A percentile compares a stretch with the other conserved stretches of the same genome.
Evolutionary conservation across 2,797 vertebrate species (phyloP).

Genomic region (Pseudocheirus occidentalis): DNA sequence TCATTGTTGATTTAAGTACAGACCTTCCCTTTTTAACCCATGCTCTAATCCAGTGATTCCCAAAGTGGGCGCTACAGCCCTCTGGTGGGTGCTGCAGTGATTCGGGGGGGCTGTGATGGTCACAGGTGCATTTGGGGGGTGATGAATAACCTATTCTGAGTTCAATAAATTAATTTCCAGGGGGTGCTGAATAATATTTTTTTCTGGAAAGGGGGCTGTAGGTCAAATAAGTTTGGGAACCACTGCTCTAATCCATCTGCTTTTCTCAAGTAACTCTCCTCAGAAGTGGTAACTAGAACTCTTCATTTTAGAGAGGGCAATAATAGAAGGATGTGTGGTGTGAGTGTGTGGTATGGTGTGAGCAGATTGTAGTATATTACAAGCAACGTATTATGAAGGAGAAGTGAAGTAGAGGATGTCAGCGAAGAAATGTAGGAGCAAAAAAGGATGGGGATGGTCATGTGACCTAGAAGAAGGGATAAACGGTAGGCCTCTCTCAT

Average conservation of each 20-base stretch:
- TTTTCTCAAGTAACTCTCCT: background rate
- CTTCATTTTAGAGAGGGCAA: background rate
- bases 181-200: too few relatives aligned
- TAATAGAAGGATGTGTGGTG: background rate
- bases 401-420: background rate
- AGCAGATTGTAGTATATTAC: background rate
- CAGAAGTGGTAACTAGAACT: background rate
- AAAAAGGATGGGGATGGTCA: background rate
- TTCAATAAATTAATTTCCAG: too few relatives aligned
- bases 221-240: too few relatives aligned
- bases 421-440: background rate
- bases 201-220: too few relatives aligned
- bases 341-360: background rate
- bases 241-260: too few relatives aligned
- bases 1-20: background rate
- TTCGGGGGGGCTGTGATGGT: too few relatives aligned
- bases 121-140: too few relatives aligned
- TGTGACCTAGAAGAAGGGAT: background rate
- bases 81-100: too few relatives aligned
- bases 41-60: too few relatives aligned
- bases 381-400: background rate
- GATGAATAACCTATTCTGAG: too few relatives aligned
- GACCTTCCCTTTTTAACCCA: background rate
- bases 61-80: too few relatives aligned
- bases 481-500: background rate